Evolutionary conservation across 2,113 vertebrate genomes (phyloP).

Genomic region (Gnathonemus longibarbis): DNA sequence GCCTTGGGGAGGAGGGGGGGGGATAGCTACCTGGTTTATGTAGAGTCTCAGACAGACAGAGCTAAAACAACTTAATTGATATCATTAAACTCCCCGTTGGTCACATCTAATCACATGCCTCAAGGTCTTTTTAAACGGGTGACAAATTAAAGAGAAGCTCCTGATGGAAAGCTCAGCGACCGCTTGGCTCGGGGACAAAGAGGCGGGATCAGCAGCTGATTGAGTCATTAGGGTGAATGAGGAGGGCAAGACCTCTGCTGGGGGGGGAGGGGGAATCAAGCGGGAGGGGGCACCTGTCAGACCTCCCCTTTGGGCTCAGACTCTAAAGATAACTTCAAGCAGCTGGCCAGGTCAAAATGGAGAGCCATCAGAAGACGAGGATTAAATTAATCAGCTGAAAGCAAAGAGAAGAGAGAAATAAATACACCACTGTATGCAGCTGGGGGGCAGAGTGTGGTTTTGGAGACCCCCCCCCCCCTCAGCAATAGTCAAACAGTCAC

Average conservation of each 20-base stretch:
- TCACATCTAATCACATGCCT: slow-evolving; percentile 53
- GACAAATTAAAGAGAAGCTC: slow-evolving; percentile 25
- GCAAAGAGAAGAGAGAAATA: not conserved
- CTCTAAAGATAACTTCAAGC: slow-evolving; percentile 14
- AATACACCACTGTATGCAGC: not conserved
- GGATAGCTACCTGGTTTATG: slow-evolving; percentile 38
- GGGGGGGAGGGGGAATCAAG: not conserved
- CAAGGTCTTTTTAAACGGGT: slow-evolving; percentile 41
- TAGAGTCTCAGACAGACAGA: slow-evolving; percentile 32
- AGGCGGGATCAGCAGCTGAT: slow-evolving; percentile 29
- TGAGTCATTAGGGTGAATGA: slow-evolving; percentile 34
- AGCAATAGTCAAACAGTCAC: not conserved
- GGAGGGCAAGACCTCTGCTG: slow-evolving; percentile 14
- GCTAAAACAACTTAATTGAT: slow-evolving; percentile 35
- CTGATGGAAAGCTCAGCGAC: slow-evolving; percentile 27
- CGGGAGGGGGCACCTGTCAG: slow-evolving; percentile 26
- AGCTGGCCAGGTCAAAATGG: not conserved
- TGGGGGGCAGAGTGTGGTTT: not conserved
- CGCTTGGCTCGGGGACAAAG: not conserved
- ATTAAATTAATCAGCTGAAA: not conserved
- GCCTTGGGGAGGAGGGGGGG: not conserved
- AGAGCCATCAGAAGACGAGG: not conserved
- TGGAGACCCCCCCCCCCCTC: not conserved
- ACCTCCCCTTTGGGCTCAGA: slow-evolving; percentile 19
- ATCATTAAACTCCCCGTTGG: slow-evolving; percentile 40